These are phyloP conservation scores for Embidobia sp. DNA, from an alignment of 2,888 invertebrate genomes.

Conservation along the genomic window DNA sequence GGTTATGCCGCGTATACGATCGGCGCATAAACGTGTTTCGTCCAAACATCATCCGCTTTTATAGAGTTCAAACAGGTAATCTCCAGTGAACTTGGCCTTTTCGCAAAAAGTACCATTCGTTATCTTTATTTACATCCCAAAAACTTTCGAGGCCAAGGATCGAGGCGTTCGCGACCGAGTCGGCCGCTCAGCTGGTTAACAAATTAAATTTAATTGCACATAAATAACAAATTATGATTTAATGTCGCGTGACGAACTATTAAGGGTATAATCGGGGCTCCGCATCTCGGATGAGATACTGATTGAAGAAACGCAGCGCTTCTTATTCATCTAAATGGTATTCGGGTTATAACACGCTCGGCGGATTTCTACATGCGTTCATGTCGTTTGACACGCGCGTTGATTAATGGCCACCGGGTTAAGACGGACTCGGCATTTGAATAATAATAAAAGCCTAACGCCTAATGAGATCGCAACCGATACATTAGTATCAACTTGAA, in stretches of 20 bases:
- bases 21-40: no score
- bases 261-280: constrained; percentile 35
- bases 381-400: constrained; percentile 28
- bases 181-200: constrained; percentile 25
- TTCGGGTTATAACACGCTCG: constrained; percentile 54
- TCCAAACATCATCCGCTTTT: no score
- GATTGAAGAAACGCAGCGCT: constrained; percentile 47
- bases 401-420: constrained; percentile 45
- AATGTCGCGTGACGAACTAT: constrained; percentile 51
- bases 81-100: no score
- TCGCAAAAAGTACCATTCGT: no score
- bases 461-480: constrained; percentile 45
- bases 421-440: constrained; percentile 40
- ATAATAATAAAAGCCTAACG: constrained; percentile 46
- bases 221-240: constrained; percentile 51
- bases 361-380: constrained; percentile 51
- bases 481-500: constrained; percentile 47
- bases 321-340: constrained; percentile 45
- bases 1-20: no score
- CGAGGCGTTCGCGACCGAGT: constrained; percentile 7
- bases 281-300: constrained; percentile 34
- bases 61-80: no score
- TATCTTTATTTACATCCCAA: neutral
- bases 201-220: constrained; percentile 47
- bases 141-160: neutral